phyloP scores from a whole-genome alignment of 1,140 invertebrate species.

The Octopus bimaculoides region DNA sequence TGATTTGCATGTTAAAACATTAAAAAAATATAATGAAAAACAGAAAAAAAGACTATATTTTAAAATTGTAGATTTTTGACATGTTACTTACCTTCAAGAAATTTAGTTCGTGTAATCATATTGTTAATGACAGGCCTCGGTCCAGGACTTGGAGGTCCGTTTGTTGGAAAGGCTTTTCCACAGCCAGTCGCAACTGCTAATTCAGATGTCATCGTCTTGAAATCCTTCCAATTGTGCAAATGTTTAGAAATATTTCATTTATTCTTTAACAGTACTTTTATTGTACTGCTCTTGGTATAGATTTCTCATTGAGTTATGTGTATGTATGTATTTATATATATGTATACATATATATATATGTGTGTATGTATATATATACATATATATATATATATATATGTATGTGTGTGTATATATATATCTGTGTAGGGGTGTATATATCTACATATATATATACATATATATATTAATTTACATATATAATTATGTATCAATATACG shows the following conservation, averaged over 20 bases:
- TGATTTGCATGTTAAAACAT: no score
- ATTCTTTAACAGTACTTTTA: no score
- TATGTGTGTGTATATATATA: neutral
- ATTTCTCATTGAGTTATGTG: no score
- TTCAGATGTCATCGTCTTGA: neutral
- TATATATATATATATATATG: neutral
- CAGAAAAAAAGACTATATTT: neutral
- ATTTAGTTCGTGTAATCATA: neutral
- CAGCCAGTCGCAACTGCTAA: neutral
- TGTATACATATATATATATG: neutral
- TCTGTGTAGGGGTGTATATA: neutral
- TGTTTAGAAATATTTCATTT: no score
- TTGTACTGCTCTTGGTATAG: no score
- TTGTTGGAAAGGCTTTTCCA: neutral
- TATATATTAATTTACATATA: neutral
- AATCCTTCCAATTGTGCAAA: no score
- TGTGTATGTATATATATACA: neutral
- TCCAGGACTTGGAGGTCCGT: neutral
- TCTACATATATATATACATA: neutral
- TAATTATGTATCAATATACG: neutral
- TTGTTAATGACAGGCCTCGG: neutral
- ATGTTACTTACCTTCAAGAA: neutral
- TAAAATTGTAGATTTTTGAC: neutral
- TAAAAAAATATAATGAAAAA: neutral
- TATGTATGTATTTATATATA: neutral